phyloP scores from a whole-genome alignment of 2,797 vertebrate species.

The Falco novaeseelandiae region DNA sequence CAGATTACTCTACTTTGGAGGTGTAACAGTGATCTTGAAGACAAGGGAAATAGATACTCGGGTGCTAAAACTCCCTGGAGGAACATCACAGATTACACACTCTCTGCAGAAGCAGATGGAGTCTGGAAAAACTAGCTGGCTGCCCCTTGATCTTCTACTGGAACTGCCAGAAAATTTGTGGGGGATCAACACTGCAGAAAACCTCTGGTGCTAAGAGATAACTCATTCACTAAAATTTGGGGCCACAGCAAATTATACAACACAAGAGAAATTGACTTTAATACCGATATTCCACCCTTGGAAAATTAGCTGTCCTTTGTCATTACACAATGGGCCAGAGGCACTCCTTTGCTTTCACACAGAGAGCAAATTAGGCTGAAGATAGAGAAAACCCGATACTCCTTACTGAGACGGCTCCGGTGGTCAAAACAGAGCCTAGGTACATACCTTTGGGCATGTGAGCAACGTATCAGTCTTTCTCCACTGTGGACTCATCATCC shows the following conservation, averaged over 20 bases:
- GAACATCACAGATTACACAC: background rate
- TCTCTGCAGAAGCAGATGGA: background rate
- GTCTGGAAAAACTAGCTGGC: background rate
- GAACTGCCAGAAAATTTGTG: background rate
- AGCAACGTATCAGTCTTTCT: background rate
- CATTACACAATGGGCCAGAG: background rate
- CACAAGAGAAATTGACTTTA: background rate
- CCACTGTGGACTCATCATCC: background rate
- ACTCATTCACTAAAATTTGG: background rate
- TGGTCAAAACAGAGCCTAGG: background rate
- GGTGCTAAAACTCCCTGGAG: background rate
- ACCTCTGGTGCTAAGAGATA: background rate
- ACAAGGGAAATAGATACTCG: background rate
- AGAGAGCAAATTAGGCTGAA: background rate
- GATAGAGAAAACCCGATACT: background rate
- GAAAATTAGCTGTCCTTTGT: background rate
- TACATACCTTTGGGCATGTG: background rate
- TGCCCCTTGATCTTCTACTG: background rate
- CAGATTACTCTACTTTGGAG: background rate
- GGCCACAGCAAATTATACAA: background rate
- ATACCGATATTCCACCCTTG: background rate
- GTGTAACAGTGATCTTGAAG: background rate
- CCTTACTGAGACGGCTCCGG: background rate
- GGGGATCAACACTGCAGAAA: background rate
- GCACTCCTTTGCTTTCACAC: background rate